Conservation (phyloP, 2,888 invertebrate species). For the Erpobdella octoculata region DNA sequence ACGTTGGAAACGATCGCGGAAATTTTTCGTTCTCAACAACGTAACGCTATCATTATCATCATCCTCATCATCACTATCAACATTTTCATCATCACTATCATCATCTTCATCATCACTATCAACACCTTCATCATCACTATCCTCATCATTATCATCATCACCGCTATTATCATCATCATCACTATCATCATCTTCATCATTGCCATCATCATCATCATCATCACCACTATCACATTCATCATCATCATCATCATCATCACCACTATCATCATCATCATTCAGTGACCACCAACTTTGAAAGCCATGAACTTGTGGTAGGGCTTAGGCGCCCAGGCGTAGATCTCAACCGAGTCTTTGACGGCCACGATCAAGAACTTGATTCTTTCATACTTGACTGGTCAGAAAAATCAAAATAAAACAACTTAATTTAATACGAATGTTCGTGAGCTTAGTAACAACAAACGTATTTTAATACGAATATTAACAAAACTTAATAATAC, state of each 20-base stretch:
- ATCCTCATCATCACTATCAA: slow-evolving; percentile 2
- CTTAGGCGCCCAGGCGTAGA: slow-evolving; percentile 99
- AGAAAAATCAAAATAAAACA: slow-evolving; percentile 37
- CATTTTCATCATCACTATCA: not conserved
- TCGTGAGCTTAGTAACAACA: too few species aligned
- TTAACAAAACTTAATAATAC: too few species aligned
- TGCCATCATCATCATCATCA: slow-evolving; percentile 21
- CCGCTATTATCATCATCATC: slow-evolving; percentile 16
- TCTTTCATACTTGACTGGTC: slow-evolving; percentile 92
- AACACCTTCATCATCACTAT: slow-evolving; percentile 5
- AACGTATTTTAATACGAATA: too few species aligned
- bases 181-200: slow-evolving; percentile 23
- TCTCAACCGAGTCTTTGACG: slow-evolving; percentile 95
- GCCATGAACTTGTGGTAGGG: slow-evolving; percentile 99
- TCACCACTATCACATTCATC: not conserved
- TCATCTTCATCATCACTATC: slow-evolving; percentile 3
- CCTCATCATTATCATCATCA: slow-evolving; percentile 11
- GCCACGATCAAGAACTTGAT: slow-evolving; percentile 99
- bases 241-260: slow-evolving; percentile 17
- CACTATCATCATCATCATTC: not conserved
- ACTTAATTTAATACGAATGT: too few species aligned
- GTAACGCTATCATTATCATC: too few species aligned
- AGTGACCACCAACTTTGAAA: slow-evolving; percentile 65
- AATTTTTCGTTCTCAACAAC: too few species aligned
- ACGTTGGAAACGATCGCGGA: not conserved